Evolutionary conservation across 2,888 invertebrate species (phyloP).

Genomic region (Eudemis profundana): DNA sequence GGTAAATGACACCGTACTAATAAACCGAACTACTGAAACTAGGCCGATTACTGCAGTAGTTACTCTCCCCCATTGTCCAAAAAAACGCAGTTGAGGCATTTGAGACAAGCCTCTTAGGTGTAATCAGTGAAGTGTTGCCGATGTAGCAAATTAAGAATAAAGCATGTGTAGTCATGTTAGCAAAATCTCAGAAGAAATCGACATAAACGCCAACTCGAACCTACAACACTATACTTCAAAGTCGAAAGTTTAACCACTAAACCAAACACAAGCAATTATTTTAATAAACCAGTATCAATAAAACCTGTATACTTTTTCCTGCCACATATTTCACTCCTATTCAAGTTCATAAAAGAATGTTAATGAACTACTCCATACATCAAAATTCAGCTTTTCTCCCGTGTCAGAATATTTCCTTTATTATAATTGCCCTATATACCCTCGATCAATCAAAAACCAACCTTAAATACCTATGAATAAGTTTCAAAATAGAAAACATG

Average conservation of each 20-base stretch:
- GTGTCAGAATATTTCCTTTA: constrained; percentile 15
- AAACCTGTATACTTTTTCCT: neutral
- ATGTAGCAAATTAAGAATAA: no score
- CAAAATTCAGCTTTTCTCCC: constrained; percentile 24
- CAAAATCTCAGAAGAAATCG: no score
- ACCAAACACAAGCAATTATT: neutral
- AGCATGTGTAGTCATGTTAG: no score
- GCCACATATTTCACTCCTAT: neutral
- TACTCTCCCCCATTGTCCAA: no score
- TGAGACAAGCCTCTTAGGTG: no score
- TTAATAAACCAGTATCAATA: neutral
- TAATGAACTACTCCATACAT: constrained; percentile 23
- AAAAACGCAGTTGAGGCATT: no score
- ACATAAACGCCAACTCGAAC: no score
- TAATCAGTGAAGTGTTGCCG: no score
- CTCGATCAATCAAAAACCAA: neutral
- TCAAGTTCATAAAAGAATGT: constrained; percentile 1
- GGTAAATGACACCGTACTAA: no score
- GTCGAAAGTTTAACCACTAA: neutral
- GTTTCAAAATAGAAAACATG: neutral
- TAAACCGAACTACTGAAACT: no score
- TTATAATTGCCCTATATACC: constrained; percentile 21
- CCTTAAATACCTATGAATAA: neutral
- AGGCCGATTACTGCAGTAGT: no score
- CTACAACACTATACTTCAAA: no score